A percentile compares a stretch with the other conserved stretches of the same genome.
These are phyloP conservation scores for Xestoiulus laeticollis DNA, from an alignment of 2,888 invertebrate species.

Conservation along the genomic window DNA sequence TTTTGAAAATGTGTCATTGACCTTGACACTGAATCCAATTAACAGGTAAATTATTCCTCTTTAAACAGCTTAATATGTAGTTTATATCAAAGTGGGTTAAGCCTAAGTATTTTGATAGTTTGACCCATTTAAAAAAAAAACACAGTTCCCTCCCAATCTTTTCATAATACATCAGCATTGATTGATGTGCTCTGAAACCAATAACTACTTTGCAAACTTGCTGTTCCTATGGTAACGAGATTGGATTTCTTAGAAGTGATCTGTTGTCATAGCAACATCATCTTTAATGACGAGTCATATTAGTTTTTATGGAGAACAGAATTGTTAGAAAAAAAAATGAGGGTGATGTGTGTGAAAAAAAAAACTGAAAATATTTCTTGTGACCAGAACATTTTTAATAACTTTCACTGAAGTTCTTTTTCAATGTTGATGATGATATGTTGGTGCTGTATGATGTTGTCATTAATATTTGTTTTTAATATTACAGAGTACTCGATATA, in stretches of 20 bases:
- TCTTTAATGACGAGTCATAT: slow-evolving; percentile 47
- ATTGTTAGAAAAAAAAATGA: not conserved
- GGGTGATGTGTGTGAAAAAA: slow-evolving; percentile 8
- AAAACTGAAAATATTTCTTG: not conserved
- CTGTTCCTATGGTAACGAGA: slow-evolving; percentile 46
- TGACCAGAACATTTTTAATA: not conserved
- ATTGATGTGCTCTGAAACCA: slow-evolving; percentile 42
- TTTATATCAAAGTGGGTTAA: too few species aligned
- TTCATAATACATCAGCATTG: slow-evolving; percentile 47
- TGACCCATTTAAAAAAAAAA: not conserved
- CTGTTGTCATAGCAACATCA: slow-evolving; percentile 46
- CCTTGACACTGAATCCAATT: too few species aligned
- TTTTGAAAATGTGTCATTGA: too few species aligned
- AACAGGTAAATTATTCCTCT: too few species aligned
- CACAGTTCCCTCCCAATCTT: slow-evolving; percentile 4
- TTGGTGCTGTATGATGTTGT: too few species aligned
- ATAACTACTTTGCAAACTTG: slow-evolving; percentile 50
- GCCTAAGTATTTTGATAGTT: too few species aligned
- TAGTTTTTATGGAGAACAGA: slow-evolving; percentile 49
- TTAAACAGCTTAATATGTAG: too few species aligned
- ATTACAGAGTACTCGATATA: slow-evolving; percentile 74
- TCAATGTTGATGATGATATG: too few species aligned
- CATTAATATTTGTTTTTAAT: slow-evolving; percentile 14
- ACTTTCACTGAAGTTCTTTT: not conserved
- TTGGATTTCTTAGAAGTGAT: slow-evolving; percentile 48